Evolutionary conservation across 2,797 vertebrate species (phyloP).

Genomic region (Graptemys geographica): DNA sequence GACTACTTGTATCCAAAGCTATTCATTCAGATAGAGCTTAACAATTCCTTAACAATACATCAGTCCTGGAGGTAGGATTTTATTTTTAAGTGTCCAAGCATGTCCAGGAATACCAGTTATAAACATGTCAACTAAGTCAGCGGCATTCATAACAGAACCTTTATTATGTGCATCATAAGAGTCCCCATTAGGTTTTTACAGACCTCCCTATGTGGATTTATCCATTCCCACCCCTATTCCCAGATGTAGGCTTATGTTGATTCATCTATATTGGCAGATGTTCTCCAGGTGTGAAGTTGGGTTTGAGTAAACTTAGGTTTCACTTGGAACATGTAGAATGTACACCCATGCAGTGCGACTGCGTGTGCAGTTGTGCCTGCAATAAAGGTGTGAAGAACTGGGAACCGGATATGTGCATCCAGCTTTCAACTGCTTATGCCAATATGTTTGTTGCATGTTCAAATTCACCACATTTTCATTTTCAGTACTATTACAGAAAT

Average conservation of each 20-base stretch:
- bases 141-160: too few relatives aligned
- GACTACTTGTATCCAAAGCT: not conserved
- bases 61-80: not conserved
- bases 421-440: not conserved
- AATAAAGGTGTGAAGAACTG: not conserved
- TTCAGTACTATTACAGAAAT: not conserved
- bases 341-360: not conserved
- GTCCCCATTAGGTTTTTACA: not conserved
- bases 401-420: not conserved
- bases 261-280: not conserved
- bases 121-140: rapidly evolving
- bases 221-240: not conserved
- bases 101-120: rapidly evolving
- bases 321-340: not conserved
- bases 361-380: not conserved
- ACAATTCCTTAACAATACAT: not conserved
- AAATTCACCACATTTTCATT: rapidly evolving
- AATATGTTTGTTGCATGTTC: not conserved
- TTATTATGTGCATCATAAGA: not conserved
- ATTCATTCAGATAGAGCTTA: not conserved
- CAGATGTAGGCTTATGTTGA: rapidly evolving
- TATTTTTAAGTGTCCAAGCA: rapidly evolving
- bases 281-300: not conserved
- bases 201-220: rapidly evolving
- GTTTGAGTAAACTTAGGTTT: not conserved